Base-by-base conservation (phyloP, 2,113 vertebrate species). In the Eptesicus fuscus region DNA sequence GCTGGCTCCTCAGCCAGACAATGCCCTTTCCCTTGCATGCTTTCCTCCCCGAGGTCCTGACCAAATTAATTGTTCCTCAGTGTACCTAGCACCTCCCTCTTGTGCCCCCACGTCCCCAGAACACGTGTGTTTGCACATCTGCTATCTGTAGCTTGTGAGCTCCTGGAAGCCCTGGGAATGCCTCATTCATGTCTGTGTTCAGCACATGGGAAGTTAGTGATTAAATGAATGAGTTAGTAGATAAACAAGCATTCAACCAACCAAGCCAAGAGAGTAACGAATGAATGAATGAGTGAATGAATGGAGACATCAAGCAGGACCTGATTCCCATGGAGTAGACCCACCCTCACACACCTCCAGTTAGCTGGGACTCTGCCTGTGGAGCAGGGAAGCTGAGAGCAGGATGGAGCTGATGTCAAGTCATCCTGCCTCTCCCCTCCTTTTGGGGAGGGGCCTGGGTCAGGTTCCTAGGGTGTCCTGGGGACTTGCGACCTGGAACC, bases 321-420 rank as follows among this genome's bases (percentile, higher is more conserved):
- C 44, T 44, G 37, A 61, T 18, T 77, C 76, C 67, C 22, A 8
- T 8, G 49, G 9, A 18, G 30, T 0, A 17, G 40, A 56, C 20
- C 7, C 6, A 2, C 4, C 5, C 17, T 18, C 9, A 63, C 18
- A 1, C 2, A 14, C 49, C 13, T 2, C 42, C 18, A 4, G 20
- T n/a, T 37, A 53, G 25, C 69, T 23, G 37, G 61, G 42, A 25
- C 65, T 35, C 40, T 69, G 65, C 53, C 65, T 79, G n/a, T n/a
- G n/a, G n/a, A n/a, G n/a, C 51, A 47, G 65, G 56, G 61, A 78
- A n/a, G 13, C 59, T 63, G 74, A 28, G 76, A 91, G 17, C 18
- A 20, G 69, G 35, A 53, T 9, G 63, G 28, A 25, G 17, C n/a
- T 32, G 56, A 63, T 25, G 30, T 4, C 40, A 28, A 18, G 73